Percentiles rank a stretch among this genome's conserved stretches.
phyloP scores from a whole-genome alignment of 2,797 vertebrate species.

The Sphaeramia orbicularis region DNA sequence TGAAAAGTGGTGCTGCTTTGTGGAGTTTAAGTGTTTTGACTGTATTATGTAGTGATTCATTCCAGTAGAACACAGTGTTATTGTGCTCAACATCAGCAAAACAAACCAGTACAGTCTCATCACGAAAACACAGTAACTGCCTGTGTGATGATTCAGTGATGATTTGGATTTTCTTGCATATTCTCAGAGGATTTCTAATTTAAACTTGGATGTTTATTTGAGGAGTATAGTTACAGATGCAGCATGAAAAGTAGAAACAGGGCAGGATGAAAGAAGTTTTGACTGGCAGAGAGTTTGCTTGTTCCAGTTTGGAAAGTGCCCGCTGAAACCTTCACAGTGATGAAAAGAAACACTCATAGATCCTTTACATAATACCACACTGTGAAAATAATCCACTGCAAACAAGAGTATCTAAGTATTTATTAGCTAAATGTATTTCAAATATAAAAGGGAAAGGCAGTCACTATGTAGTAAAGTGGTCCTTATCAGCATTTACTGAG shows the following conservation, averaged over 20 bases:
- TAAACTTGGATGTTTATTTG: slow-evolving; percentile 44
- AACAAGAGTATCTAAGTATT: too few relatives aligned
- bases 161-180: neutral
- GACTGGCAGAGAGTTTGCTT: too few relatives aligned
- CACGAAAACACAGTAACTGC: neutral
- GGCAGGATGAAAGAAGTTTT: slow-evolving; percentile 31
- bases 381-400: too few relatives aligned
- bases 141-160: neutral
- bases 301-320: slow-evolving; percentile 1
- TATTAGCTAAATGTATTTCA: too few relatives aligned
- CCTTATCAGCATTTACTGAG: too few relatives aligned
- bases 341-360: neutral
- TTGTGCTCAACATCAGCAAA: too few relatives aligned
- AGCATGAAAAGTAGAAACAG: slow-evolving; percentile 29
- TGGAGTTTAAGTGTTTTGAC: too few relatives aligned
- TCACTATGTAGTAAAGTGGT: too few relatives aligned
- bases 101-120: slow-evolving; percentile 8
- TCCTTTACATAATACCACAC: too few relatives aligned
- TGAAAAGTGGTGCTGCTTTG: too few relatives aligned
- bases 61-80: slow-evolving; percentile 10
- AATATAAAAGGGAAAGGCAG: too few relatives aligned
- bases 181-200: slow-evolving; percentile 8
- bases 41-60: neutral
- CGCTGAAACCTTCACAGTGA: slow-evolving; percentile 1
- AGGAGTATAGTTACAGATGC: slow-evolving; percentile 17